Percentiles rank a stretch among this genome's conserved stretches.
These are phyloP conservation scores for Herpetotheres cachinnans DNA, from an alignment of 2,113 vertebrate genomes.

Conservation along the genomic window DNA sequence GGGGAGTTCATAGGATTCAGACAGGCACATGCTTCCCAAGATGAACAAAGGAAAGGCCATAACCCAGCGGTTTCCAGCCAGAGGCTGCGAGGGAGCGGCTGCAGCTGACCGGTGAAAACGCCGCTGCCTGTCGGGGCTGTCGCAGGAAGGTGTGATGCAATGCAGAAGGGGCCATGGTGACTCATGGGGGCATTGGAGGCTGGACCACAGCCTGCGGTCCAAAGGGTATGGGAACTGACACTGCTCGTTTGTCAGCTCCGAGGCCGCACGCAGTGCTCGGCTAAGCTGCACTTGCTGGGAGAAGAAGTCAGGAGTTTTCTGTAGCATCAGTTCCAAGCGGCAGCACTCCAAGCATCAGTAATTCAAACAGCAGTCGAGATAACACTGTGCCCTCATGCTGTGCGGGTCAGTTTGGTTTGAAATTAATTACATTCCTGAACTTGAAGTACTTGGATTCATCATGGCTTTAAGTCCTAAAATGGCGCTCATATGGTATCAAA, in stretches of 20 bases:
- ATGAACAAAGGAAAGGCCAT: neutral
- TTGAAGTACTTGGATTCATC: neutral
- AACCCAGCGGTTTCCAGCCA: neutral
- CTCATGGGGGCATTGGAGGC: neutral
- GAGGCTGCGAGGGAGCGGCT: neutral
- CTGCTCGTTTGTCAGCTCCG: neutral
- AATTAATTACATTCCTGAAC: neutral
- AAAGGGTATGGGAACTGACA: neutral
- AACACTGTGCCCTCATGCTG: neutral
- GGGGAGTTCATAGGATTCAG: neutral
- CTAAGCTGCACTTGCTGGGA: neutral
- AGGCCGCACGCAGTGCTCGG: neutral
- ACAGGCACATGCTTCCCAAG: neutral
- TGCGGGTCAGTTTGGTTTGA: neutral
- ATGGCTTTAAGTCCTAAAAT: neutral
- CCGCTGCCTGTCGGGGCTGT: neutral
- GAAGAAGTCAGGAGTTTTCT: fast-evolving
- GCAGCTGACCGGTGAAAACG: neutral
- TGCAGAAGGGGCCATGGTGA: neutral
- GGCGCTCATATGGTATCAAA: fast-evolving
- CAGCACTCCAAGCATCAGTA: neutral
- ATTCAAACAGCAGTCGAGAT: neutral
- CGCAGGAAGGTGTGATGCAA: neutral
- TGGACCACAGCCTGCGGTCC: neutral
- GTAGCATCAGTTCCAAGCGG: neutral